phyloP scores from a whole-genome alignment of 2,113 vertebrate species.

The Scatophagus argus region DNA sequence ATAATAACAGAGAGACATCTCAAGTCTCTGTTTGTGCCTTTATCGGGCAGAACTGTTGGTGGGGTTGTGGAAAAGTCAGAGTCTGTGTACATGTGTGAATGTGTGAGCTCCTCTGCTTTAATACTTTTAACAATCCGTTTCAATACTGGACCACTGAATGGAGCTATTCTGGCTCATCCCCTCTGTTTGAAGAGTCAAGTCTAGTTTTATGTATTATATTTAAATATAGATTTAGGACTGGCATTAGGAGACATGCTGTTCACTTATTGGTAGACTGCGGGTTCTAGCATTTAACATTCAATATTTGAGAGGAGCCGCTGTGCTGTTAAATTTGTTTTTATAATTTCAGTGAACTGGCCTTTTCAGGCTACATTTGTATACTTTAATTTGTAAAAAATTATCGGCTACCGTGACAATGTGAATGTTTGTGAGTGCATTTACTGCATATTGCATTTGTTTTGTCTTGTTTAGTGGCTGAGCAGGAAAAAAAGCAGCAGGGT shows the following conservation, averaged over 20 bases:
- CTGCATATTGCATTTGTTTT: neutral
- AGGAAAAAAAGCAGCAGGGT: slow-evolving; percentile 34
- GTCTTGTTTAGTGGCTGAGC: slow-evolving; percentile 19
- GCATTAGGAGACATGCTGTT: neutral
- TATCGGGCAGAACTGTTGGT: slow-evolving; percentile 3
- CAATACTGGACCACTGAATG: neutral
- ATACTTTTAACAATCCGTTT: neutral
- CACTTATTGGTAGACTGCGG: neutral
- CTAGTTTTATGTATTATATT: neutral
- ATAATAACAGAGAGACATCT: slow-evolving; percentile 44
- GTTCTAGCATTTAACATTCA: neutral
- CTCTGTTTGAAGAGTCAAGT: neutral
- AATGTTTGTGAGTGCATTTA: neutral
- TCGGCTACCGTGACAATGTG: neutral
- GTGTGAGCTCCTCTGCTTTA: neutral
- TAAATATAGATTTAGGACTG: neutral
- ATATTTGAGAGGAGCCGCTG: neutral
- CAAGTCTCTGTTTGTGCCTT: slow-evolving; percentile 33
- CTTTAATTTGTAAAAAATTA: neutral
- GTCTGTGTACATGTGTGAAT: neutral
- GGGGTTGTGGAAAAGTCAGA: neutral
- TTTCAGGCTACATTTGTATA: neutral
- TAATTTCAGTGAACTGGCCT: neutral
- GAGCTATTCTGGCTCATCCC: slow-evolving; percentile 2
- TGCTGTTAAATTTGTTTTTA: neutral